Conservation (phyloP, 2,888 invertebrate species). For the Crematogaster levior region DNA sequence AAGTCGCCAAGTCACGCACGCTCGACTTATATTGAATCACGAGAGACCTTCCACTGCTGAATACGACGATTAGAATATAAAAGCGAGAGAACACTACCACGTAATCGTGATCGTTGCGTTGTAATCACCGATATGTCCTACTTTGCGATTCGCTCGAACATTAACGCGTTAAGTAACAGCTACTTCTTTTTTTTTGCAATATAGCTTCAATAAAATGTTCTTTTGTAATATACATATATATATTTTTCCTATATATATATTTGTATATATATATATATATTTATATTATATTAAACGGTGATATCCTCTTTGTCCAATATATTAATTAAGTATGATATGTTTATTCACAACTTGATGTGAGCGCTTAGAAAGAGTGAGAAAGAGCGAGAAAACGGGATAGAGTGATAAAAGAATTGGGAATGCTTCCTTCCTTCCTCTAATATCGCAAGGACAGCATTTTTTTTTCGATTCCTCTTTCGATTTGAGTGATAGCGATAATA, state of each 20-base stretch:
- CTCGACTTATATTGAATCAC: slow-evolving; percentile 52
- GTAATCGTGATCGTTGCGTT: slow-evolving; percentile 29
- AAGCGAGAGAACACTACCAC: slow-evolving; percentile 44
- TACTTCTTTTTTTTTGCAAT: slow-evolving; percentile 47
- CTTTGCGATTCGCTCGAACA: slow-evolving; percentile 36
- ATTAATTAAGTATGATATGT: slow-evolving; percentile 85
- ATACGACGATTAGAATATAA: slow-evolving; percentile 50
- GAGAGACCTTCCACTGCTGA: slow-evolving; percentile 41
- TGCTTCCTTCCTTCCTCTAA: slow-evolving; percentile 63
- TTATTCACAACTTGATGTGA: slow-evolving; percentile 86
- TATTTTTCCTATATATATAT: slow-evolving; percentile 63
- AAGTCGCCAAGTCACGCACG: slow-evolving; percentile 41
- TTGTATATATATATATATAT: slow-evolving; percentile 76
- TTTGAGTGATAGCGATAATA: slow-evolving; percentile 65
- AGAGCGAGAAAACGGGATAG: slow-evolving; percentile 33
- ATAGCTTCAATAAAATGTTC: slow-evolving; percentile 55
- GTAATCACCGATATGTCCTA: slow-evolving; percentile 32
- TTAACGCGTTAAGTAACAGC: slow-evolving; percentile 44
- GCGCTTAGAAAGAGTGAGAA: slow-evolving; percentile 79
- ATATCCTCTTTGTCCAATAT: slow-evolving; percentile 83
- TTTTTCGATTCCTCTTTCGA: slow-evolving; percentile 24
- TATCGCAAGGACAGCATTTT: slow-evolving; percentile 76
- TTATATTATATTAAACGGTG: slow-evolving; percentile 83
- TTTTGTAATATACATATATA: slow-evolving; percentile 50
- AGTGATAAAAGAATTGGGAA: slow-evolving; percentile 21